These are phyloP conservation scores for Sarotherodon lohbergeri DNA, from an alignment of 2,113 vertebrate genomes.

Conservation along the genomic window DNA sequence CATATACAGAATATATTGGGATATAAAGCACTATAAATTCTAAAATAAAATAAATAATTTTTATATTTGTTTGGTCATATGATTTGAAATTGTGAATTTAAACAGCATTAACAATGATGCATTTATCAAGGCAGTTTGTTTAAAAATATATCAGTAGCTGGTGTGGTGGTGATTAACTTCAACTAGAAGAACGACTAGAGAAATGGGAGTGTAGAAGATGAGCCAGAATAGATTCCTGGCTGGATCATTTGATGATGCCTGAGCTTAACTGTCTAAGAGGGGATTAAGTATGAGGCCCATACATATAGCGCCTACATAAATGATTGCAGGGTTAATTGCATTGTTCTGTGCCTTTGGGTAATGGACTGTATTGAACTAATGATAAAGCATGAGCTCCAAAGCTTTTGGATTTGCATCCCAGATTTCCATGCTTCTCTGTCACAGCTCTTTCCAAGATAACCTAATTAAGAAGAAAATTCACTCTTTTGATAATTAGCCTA, in stretches of 20 bases:
- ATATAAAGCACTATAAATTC: not conserved
- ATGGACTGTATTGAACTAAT: constrained; percentile 41
- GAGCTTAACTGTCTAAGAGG: constrained; percentile 21
- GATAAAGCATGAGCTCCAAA: constrained; percentile 38
- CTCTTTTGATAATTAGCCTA: constrained; percentile 34
- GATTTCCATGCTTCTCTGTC: not conserved
- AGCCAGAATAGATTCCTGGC: constrained; percentile 14
- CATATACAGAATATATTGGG: not conserved
- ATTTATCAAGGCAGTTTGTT: not conserved
- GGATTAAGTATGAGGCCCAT: constrained; percentile 36
- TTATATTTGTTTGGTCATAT: not conserved
- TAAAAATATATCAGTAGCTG: not conserved
- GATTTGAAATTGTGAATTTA: not conserved
- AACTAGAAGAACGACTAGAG: not conserved
- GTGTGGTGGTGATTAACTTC: not conserved
- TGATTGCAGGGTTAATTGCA: constrained; percentile 56
- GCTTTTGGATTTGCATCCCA: constrained; percentile 16
- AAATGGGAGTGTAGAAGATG: not conserved
- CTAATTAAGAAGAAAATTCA: constrained; percentile 30
- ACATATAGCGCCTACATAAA: constrained; percentile 49
- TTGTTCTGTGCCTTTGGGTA: constrained; percentile 35
- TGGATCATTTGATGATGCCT: constrained; percentile 37
- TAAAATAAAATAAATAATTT: not conserved
- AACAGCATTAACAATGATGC: not conserved
- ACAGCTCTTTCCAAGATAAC: constrained; percentile 5